Evolutionary conservation across 2,113 vertebrate species (phyloP), one percentile per base, ranked within the genome.

Genomic region (Notechis scutatus): DNA sequence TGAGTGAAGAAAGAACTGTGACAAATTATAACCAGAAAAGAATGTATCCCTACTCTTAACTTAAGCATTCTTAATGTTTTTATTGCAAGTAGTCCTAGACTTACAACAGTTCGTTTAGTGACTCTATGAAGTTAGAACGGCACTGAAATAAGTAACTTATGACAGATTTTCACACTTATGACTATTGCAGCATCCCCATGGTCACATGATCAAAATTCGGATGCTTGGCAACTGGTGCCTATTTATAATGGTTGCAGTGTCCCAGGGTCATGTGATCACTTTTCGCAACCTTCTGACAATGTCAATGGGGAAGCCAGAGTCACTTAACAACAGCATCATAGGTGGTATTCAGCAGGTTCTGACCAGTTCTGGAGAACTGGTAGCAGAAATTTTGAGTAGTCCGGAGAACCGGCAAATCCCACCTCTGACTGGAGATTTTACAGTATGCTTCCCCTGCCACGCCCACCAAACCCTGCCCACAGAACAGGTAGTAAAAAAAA

Each of bases 1-100:
- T 99, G 98, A 98, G 99, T 97, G 74, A 93, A 26, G 42, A 93
- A 74, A 2, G 69, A n/a, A 0, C n/a, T 95, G 6, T 94, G 93
- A n/a, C 0, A 11, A 29, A 29, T 85, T 7, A 81, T 89, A 42
- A 23, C 21, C 39, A 50, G 45, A 87, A 50, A 50, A 26, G 45
- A 87, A 87, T 45, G 85, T 21, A 21, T 81, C 6, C 34, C 34
- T 81, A 21, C 74, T 42, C 18, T 81, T 81, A 81, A 81, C 7
- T 42, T 42, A 39, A 81, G 7, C 20, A 81, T 42, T 39, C 34
- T 18, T 10, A 81, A 21, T 21, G 74, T 42, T 81, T 81, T 21
- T 81, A 42, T 69, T 69, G 64, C 14, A 69, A 5, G 29, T 69
- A 34, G 14, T 34, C 64, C 64, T 69, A 5, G n/a, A 18, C n/a